These are phyloP conservation scores for Bathynomus jamesi DNA, from an alignment of 1,140 invertebrate species.

Conservation along the genomic window DNA sequence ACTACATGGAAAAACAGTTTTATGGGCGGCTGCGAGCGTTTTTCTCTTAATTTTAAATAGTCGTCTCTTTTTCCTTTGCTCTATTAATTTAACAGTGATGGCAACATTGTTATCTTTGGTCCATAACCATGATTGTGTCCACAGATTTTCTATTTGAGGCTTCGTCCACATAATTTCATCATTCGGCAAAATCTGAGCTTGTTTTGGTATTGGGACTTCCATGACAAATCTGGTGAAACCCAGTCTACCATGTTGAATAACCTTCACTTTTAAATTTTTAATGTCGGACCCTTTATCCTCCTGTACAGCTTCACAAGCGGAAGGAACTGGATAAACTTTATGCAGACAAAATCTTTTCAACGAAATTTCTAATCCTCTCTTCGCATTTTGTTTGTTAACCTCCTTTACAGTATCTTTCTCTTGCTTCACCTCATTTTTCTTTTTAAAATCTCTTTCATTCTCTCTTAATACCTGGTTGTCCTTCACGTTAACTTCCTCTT, in stretches of 20 bases:
- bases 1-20: not conserved
- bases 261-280: not conserved
- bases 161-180: not conserved
- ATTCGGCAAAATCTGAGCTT: not conserved
- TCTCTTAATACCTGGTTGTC: too few species aligned
- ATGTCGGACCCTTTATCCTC: not conserved
- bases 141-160: not conserved
- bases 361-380: not conserved
- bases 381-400: too few species aligned
- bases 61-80: not conserved
- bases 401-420: too few species aligned
- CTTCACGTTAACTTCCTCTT: too few species aligned
- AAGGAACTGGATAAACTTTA: not conserved
- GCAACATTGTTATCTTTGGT: not conserved
- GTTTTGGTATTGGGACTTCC: not conserved
- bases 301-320: not conserved
- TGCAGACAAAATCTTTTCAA: not conserved
- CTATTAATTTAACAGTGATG: not conserved
- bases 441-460: too few species aligned
- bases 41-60: not conserved
- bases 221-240: not conserved
- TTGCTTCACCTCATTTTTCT: too few species aligned
- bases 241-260: not conserved
- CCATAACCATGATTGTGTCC: not conserved
- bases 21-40: not conserved